A percentile compares a stretch with the other conserved stretches of the same genome.
Conservation (phyloP, 2,797 vertebrate genomes). For the Eulemur rubriventer region DNA sequence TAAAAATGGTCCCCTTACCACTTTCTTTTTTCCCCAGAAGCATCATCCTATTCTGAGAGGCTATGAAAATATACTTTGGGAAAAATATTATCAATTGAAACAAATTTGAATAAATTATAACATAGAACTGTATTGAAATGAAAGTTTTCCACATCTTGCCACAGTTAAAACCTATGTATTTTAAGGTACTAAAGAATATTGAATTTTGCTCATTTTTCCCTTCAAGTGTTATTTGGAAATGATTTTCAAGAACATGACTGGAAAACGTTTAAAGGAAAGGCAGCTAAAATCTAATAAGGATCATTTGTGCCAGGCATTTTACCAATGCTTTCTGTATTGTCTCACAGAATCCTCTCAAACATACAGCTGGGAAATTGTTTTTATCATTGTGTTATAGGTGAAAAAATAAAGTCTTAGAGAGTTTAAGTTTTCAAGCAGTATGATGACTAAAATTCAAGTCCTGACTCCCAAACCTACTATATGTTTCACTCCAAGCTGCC, state of each 20-base stretch:
- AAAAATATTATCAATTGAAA: background rate
- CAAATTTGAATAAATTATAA: background rate
- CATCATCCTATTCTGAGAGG: background rate
- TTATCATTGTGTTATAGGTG: background rate
- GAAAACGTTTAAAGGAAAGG: conserved; percentile 5
- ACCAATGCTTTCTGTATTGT: background rate
- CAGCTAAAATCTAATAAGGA: background rate
- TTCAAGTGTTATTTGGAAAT: background rate
- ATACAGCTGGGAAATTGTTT: background rate
- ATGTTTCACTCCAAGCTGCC: background rate
- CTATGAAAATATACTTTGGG: background rate
- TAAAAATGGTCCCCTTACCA: background rate
- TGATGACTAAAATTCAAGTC: background rate
- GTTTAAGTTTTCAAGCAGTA: background rate
- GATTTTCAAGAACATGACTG: background rate
- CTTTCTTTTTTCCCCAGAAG: background rate
- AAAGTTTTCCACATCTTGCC: background rate
- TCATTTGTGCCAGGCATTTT: background rate
- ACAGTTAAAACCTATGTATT: background rate
- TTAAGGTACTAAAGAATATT: background rate
- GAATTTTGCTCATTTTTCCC: background rate
- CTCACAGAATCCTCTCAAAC: background rate
- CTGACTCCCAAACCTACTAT: background rate
- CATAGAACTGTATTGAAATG: background rate
- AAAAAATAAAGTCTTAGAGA: background rate